These are phyloP conservation scores for Puntigrus tetrazona DNA, from an alignment of 2,113 vertebrate genomes.

Conservation along the genomic window DNA sequence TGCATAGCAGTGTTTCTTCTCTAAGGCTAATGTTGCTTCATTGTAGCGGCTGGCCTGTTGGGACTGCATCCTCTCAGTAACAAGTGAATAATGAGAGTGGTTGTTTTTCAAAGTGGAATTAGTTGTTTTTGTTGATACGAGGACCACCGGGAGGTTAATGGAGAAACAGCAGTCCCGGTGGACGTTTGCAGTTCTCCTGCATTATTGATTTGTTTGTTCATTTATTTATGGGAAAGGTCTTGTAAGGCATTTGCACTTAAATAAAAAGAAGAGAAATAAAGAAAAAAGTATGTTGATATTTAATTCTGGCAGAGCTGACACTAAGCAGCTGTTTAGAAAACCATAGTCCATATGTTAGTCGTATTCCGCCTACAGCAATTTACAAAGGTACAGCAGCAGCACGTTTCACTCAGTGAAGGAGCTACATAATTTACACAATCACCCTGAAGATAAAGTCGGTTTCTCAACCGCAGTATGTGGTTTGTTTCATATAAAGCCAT, in stretches of 20 bases:
- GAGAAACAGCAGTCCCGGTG: slow-evolving; percentile 49
- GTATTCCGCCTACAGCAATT: slow-evolving; percentile 41
- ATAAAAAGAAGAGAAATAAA: slow-evolving; percentile 11
- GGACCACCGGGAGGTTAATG: slow-evolving; percentile 56
- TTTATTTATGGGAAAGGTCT: slow-evolving; percentile 52
- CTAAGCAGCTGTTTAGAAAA: slow-evolving; percentile 55
- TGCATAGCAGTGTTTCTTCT: slow-evolving; percentile 39
- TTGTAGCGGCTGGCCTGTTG: slow-evolving; percentile 40
- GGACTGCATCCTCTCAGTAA: slow-evolving; percentile 50
- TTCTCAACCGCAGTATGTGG: neutral
- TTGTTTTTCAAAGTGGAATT: slow-evolving; percentile 57
- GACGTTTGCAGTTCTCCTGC: slow-evolving; percentile 43
- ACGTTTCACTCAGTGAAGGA: slow-evolving; percentile 11
- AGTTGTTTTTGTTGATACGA: slow-evolving; percentile 58
- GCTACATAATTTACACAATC: slow-evolving; percentile 27
- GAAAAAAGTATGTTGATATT: slow-evolving; percentile 45
- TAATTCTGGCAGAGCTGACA: slow-evolving; percentile 49
- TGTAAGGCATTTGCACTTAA: slow-evolving; percentile 49
- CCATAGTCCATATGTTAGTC: slow-evolving; percentile 35
- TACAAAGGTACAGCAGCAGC: slow-evolving; percentile 17
- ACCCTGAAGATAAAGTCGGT: slow-evolving; percentile 30
- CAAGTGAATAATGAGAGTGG: slow-evolving; percentile 58
- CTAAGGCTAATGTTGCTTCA: slow-evolving; percentile 50
- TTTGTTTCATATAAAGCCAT: slow-evolving; percentile 21
- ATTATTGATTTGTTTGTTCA: slow-evolving; percentile 54